These are phyloP conservation scores for Agapornis canus DNA, from an alignment of 2,797 vertebrate species.

Conservation along the genomic window DNA sequence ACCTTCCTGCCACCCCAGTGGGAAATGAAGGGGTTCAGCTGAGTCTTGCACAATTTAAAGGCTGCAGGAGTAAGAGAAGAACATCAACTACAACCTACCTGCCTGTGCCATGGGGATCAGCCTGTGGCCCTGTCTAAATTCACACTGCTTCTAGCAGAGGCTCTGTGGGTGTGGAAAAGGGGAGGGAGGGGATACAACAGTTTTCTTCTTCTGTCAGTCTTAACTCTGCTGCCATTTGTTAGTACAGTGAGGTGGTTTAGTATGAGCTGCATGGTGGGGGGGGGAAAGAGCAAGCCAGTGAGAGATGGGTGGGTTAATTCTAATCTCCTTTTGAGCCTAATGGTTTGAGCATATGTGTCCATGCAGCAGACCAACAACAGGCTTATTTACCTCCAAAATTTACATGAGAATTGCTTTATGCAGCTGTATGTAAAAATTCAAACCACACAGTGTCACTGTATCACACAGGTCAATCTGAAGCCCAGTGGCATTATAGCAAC, in stretches of 20 bases:
- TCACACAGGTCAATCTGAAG: constrained; percentile 68
- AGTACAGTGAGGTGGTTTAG: constrained; percentile 6
- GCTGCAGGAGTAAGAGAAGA: not conserved
- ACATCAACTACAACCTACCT: not conserved
- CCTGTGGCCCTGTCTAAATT: not conserved
- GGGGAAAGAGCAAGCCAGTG: not conserved
- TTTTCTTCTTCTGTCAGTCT: constrained; percentile 16
- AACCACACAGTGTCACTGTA: constrained; percentile 72
- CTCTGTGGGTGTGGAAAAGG: not conserved
- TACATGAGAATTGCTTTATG: constrained; percentile 80
- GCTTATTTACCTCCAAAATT: constrained; percentile 77
- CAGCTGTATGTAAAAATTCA: constrained; percentile 82
- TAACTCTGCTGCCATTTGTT: constrained; percentile 15
- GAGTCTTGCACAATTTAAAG: constrained; percentile 14
- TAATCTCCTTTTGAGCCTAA: constrained; percentile 68
- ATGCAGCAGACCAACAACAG: constrained; percentile 69
- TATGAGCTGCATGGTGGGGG: not conserved
- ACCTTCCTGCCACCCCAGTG: not conserved
- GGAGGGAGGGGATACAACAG: not conserved
- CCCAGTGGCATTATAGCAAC: constrained; percentile 60
- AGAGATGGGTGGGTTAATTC: constrained; percentile 59
- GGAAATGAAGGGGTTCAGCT: not conserved
- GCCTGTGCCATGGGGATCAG: not conserved
- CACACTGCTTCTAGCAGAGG: not conserved
- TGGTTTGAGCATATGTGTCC: constrained; percentile 72